These are phyloP conservation scores for Rhinoderma darwinii DNA, from an alignment of 2,113 vertebrate genomes.

Conservation along the genomic window DNA sequence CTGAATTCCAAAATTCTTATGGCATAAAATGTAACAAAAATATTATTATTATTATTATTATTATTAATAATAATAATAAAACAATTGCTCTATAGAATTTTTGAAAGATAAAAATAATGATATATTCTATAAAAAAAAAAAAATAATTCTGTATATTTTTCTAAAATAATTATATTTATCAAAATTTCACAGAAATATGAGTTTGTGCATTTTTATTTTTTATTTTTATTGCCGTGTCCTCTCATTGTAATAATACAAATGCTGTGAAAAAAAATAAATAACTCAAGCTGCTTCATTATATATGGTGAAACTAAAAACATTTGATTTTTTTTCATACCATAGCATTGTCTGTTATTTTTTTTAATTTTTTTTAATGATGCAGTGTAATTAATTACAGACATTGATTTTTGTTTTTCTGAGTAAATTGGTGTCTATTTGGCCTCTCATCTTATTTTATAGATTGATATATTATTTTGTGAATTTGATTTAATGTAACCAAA, in stretches of 20 bases:
- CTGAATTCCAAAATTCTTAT: background rate
- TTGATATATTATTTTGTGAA: background rate
- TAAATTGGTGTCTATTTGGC: background rate
- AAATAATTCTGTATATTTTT: no score
- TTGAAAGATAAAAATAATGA: background rate
- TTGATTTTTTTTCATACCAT: background rate
- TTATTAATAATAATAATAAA: no score
- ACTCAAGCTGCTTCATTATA: background rate
- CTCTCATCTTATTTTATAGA: background rate
- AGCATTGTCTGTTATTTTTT: background rate
- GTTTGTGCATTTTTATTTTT: background rate
- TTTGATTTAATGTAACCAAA: slow-evolving; percentile 65
- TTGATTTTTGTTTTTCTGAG: background rate
- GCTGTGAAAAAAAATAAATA: background rate
- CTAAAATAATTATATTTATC: background rate
- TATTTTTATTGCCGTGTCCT: background rate
- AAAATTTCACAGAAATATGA: background rate
- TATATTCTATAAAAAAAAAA: no score
- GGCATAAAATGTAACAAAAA: no score
- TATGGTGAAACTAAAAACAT: background rate
- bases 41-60: no score
- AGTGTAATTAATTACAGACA: slow-evolving; percentile 4
- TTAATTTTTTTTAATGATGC: background rate
- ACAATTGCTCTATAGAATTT: no score
- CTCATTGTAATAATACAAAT: background rate